Base-by-base conservation (phyloP, 2,797 vertebrate genomes). In the Carduelis carduelis region DNA sequence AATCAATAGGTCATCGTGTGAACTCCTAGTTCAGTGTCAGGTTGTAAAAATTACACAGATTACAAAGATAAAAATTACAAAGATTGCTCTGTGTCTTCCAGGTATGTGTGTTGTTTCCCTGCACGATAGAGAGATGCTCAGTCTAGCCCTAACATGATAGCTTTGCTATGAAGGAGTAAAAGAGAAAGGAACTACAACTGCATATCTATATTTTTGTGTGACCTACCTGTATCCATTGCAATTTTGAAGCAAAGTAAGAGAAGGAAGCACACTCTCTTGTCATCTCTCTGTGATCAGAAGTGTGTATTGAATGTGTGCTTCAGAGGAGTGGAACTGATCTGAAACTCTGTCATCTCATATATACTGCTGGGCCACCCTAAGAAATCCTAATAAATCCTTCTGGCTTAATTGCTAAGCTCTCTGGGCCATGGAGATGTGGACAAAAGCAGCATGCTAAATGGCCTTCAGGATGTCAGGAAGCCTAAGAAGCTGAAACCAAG, bases 331-430 rank as follows among this genome's bases (percentile, higher is more conserved):
- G 55, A 93, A 71, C 13, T 80, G 52, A 91, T 87, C 52, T 43
- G 50, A 72, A 92, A 47, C 20, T 21, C 60, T 80, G 66, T 60
- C 56, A 47, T 41, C 61, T 83, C 53, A 77, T 82, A 77, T 64
- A 47, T 60, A 75, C 65, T 79, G 39, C 49, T 83, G 18, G 55
- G 28, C 30, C 57, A 87, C 87, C 74, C 80, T 69, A 89, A 59
- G n/a, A 93, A 94, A 95, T 87, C 69, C 41, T 85, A 64, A 84
- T 89, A 83, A 96, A 86, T 88, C 90, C 78, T 83, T 90, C 50
- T 92, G 50, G n/a, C 27, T 89, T 93, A 95, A 93, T 87, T 90
- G 55, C 56, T 76, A 56, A 87, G 37, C 39, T 94, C 63, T 89
- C 44, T 17, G 14, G 50, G 71, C 12, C 34, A 71, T 1, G 1